A percentile compares a stretch with the other conserved stretches of the same genome.
Evolutionary conservation across 2,113 vertebrate species (phyloP).

Genomic region (Scomber japonicus): DNA sequence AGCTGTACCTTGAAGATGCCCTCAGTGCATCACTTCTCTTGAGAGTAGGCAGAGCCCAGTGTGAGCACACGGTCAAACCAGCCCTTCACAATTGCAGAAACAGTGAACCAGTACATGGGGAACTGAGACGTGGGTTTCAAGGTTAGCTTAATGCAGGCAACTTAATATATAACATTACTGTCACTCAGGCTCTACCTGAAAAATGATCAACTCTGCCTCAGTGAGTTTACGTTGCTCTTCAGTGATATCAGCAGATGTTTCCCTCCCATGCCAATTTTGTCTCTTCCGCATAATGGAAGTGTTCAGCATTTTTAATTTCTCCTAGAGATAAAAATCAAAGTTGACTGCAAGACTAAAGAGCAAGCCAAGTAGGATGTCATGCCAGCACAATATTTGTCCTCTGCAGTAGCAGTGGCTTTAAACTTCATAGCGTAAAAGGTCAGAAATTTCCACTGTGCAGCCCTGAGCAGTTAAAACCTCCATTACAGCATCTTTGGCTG

Average conservation of each 20-base stretch:
- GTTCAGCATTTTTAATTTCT: constrained; percentile 70
- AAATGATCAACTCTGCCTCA: constrained; percentile 86
- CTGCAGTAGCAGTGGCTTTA: constrained; percentile 81
- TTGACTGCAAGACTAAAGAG: background rate
- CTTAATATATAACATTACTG: background rate
- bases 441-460: constrained; percentile 84
- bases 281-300: constrained; percentile 83
- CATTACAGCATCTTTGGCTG: constrained; percentile 84
- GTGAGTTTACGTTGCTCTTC: constrained; percentile 85
- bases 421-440: constrained; percentile 88
- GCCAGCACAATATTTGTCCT: constrained; percentile 55
- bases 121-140: constrained; percentile 72
- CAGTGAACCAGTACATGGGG: constrained; percentile 88
- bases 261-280: constrained; percentile 81
- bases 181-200: constrained; percentile 80
- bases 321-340: constrained; percentile 60
- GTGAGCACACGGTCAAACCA: constrained; percentile 87
- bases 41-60: constrained; percentile 80
- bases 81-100: constrained; percentile 89
- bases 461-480: constrained; percentile 75
- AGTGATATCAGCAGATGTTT: constrained; percentile 80
- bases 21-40: constrained; percentile 77
- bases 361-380: background rate
- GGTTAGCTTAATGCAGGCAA: background rate
- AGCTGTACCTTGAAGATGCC: constrained; percentile 84